phyloP scores from a whole-genome alignment of 2,797 vertebrate species.

The Pseudochirops cupreus region DNA sequence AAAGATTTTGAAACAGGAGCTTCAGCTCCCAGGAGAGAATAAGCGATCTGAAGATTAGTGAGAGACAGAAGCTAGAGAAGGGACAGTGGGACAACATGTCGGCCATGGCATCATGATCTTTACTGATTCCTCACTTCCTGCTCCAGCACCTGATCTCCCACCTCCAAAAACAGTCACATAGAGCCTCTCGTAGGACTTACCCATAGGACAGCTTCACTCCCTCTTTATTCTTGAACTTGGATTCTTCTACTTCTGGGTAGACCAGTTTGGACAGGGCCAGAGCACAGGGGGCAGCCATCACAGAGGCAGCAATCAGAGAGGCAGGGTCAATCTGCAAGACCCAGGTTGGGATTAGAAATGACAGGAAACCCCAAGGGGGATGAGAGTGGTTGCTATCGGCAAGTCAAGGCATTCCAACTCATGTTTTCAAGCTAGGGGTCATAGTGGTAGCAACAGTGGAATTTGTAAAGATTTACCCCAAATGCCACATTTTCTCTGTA shows the following conservation, averaged over 20 bases:
- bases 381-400: background rate
- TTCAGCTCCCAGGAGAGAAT: background rate
- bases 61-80: background rate
- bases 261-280: constrained; percentile 94
- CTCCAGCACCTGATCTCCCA: background rate
- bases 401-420: background rate
- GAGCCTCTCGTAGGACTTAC: constrained; percentile 82
- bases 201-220: constrained; percentile 87
- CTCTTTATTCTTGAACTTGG: constrained; percentile 86
- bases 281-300: constrained; percentile 98
- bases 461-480: background rate
- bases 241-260: constrained; percentile 94
- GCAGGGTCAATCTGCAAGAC: constrained; percentile 91
- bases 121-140: accelerated
- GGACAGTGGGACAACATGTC: accelerated
- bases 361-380: background rate
- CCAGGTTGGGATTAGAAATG: background rate
- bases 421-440: background rate
- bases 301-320: constrained; percentile 94
- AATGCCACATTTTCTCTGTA: background rate
- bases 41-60: accelerated
- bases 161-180: accelerated
- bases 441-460: background rate
- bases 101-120: background rate
- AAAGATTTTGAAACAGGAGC: background rate